A percentile compares a stretch with the other conserved stretches of the same genome.
Conservation (phyloP, 2,888 invertebrate species). For the Ennomos erosarius region DNA sequence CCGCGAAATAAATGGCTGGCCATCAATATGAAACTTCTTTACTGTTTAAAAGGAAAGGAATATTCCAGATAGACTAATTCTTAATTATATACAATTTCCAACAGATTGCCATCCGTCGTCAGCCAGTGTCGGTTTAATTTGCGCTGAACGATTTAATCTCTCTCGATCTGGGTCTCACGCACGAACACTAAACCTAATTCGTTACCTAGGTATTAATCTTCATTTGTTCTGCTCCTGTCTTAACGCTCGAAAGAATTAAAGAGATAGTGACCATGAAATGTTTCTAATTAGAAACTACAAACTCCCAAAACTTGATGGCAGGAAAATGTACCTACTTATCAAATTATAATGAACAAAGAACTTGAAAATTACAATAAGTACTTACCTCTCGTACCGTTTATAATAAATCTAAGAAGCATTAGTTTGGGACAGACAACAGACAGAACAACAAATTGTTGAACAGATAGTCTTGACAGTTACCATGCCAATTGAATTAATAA, state of each 20-base stretch:
- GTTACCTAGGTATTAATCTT: conserved; percentile 24
- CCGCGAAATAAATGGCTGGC: conserved; percentile 1
- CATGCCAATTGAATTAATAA: no score
- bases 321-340: no score
- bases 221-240: conserved; percentile 16
- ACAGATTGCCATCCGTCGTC: conserved; percentile 14
- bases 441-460: no score
- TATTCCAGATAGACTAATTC: not conserved
- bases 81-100: conserved; percentile 23
- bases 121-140: conserved; percentile 34
- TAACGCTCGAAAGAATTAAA: not conserved
- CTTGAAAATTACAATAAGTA: no score
- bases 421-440: no score
- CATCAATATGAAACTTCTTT: conserved; percentile 4
- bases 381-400: no score
- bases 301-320: not conserved
- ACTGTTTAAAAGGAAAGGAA: conserved; percentile 3
- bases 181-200: conserved; percentile 21
- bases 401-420: no score
- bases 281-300: not conserved
- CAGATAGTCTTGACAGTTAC: no score
- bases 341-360: no score
- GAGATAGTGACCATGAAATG: conserved; percentile 2
- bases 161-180: conserved; percentile 44
- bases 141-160: no score